phyloP scores from a whole-genome alignment of 2,797 vertebrate species.

The Momotus momota region DNA sequence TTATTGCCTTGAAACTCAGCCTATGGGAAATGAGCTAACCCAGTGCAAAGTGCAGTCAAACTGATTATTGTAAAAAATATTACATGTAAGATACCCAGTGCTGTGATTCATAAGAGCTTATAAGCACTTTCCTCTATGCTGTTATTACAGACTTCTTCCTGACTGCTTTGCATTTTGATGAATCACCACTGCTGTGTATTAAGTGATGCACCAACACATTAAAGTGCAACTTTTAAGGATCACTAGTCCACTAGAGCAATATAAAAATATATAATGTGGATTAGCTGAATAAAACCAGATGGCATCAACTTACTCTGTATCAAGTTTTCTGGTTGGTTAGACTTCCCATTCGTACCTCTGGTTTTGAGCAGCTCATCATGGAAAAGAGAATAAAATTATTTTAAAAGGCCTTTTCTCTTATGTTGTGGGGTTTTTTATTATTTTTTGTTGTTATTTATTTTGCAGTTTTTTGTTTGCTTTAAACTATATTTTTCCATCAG shows the following conservation, averaged over 20 bases:
- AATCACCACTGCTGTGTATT: not conserved
- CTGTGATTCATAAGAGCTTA: not conserved
- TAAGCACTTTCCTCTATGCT: not conserved
- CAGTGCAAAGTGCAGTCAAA: constrained; percentile 47
- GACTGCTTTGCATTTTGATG: constrained; percentile 31
- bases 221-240: not conserved
- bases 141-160: not conserved
- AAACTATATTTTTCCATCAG: not conserved
- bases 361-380: not conserved
- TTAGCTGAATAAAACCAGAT: not conserved
- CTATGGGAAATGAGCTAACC: constrained; percentile 59
- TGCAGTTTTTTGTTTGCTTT: not conserved
- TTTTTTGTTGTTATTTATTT: not conserved
- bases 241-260: not conserved
- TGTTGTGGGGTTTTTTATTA: accelerated
- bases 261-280: not conserved
- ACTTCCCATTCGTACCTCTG: not conserved
- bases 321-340: not conserved
- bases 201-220: not conserved
- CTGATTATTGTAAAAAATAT: constrained; percentile 34
- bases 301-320: not conserved
- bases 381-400: not conserved
- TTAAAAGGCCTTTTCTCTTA: not conserved
- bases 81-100: not conserved
- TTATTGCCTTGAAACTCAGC: constrained; percentile 45